phyloP scores from a whole-genome alignment of 2,888 invertebrate genomes.

The Neoaliturus tenellus region DNA sequence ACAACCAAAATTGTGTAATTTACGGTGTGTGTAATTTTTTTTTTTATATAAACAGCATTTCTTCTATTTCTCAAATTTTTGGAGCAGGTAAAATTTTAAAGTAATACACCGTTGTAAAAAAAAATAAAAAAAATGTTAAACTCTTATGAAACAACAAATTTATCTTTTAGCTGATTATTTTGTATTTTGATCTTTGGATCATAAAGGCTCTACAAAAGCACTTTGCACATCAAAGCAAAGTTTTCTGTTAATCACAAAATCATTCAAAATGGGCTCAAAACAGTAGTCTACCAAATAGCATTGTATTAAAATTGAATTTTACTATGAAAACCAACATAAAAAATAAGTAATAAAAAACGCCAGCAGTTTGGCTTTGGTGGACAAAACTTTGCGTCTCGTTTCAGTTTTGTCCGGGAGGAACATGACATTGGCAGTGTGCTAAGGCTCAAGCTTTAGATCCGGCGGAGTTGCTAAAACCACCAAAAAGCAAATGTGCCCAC shows the following conservation, averaged over 20 bases:
- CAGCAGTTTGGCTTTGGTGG: not conserved
- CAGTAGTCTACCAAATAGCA: not conserved
- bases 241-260: not conserved
- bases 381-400: not conserved
- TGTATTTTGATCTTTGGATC: not conserved
- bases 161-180: too few species aligned
- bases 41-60: too few species aligned
- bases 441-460: not conserved
- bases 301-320: not conserved
- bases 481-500: conserved; percentile 48
- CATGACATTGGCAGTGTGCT: conserved; percentile 36
- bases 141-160: too few species aligned
- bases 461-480: conserved; percentile 38
- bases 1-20: too few species aligned
- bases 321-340: not conserved
- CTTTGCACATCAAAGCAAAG: not conserved
- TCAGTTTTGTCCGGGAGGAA: not conserved
- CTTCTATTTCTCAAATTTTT: too few species aligned
- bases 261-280: not conserved
- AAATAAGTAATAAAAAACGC: too few species aligned
- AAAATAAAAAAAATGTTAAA: too few species aligned
- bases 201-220: not conserved
- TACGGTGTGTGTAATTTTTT: too few species aligned
- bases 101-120: too few species aligned
- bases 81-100: too few species aligned